Conservation (phyloP, 2,797 vertebrate species). For the Gastrophryne carolinensis region DNA sequence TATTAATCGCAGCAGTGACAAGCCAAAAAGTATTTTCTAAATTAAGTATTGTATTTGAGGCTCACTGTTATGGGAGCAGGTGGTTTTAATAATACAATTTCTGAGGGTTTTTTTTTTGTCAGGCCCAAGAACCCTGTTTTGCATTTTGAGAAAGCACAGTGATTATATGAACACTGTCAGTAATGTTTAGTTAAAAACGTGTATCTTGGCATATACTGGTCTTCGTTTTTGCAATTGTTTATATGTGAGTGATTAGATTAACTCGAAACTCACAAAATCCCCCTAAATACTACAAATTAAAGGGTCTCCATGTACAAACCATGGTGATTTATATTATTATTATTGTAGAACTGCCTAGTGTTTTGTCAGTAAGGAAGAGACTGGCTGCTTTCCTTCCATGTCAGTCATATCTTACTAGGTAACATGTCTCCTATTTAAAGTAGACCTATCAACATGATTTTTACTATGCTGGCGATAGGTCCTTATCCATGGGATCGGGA, state of each 20-base stretch:
- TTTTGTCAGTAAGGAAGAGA: neutral
- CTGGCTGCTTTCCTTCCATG: no score
- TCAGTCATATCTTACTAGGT: no score
- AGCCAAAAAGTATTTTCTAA: slow-evolving; percentile 1
- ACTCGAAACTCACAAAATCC: neutral
- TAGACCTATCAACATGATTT: no score
- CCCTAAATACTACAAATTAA: neutral
- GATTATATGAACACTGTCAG: slow-evolving; percentile 18
- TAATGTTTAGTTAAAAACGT: slow-evolving; percentile 27
- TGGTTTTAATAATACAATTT: slow-evolving; percentile 36
- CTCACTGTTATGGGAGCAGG: slow-evolving; percentile 15
- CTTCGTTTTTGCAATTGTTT: slow-evolving; percentile 10
- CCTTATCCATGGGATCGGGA: no score
- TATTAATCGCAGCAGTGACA: slow-evolving; percentile 3
- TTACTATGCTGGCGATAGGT: no score
- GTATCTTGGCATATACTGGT: slow-evolving; percentile 10
- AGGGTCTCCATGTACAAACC: neutral
- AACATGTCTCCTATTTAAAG: no score
- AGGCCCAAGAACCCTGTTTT: slow-evolving; percentile 14
- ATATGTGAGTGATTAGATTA: neutral
- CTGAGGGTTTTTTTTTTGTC: slow-evolving; percentile 5
- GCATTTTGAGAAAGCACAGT: slow-evolving; percentile 13
- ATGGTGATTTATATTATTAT: neutral
- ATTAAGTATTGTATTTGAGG: neutral
- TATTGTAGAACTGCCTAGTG: neutral